Evolutionary conservation across 2,888 invertebrate genomes (phyloP).

Genomic region (Allygus modestus): DNA sequence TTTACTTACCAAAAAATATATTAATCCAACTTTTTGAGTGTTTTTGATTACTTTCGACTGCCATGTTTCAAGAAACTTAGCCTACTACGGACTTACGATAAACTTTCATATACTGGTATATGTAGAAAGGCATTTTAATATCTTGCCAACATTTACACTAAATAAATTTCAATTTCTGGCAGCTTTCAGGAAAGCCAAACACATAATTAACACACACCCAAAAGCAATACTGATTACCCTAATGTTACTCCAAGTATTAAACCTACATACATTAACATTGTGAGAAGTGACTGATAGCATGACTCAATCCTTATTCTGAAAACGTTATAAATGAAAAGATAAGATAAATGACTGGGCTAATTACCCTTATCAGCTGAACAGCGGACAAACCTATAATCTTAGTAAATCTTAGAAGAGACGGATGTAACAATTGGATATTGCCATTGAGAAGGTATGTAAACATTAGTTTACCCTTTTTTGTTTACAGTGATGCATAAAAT

Average conservation of each 20-base stretch:
- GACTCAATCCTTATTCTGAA: constrained; percentile 4
- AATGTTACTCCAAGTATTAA: too few relatives aligned
- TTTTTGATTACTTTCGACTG: background rate
- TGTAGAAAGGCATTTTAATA: background rate
- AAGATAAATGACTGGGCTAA: background rate
- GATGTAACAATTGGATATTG: background rate
- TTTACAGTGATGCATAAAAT: too few relatives aligned
- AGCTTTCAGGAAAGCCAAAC: too few relatives aligned
- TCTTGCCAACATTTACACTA: too few relatives aligned
- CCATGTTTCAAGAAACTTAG: background rate
- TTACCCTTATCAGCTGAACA: background rate
- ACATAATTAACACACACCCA: too few relatives aligned
- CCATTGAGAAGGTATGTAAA: background rate
- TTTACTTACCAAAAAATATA: background rate
- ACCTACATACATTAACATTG: too few relatives aligned
- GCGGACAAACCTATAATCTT: background rate
- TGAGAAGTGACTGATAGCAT: background rate
- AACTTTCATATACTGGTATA: background rate
- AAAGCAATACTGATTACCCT: too few relatives aligned
- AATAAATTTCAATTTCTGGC: too few relatives aligned
- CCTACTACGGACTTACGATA: background rate
- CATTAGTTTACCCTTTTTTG: too few relatives aligned
- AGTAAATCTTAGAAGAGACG: background rate
- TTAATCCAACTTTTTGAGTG: background rate
- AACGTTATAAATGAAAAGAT: constrained; percentile 15